A percentile compares a stretch with the other conserved stretches of the same genome.
Evolutionary conservation across 2,113 vertebrate species (phyloP).

Genomic region (Varanus komodoensis): DNA sequence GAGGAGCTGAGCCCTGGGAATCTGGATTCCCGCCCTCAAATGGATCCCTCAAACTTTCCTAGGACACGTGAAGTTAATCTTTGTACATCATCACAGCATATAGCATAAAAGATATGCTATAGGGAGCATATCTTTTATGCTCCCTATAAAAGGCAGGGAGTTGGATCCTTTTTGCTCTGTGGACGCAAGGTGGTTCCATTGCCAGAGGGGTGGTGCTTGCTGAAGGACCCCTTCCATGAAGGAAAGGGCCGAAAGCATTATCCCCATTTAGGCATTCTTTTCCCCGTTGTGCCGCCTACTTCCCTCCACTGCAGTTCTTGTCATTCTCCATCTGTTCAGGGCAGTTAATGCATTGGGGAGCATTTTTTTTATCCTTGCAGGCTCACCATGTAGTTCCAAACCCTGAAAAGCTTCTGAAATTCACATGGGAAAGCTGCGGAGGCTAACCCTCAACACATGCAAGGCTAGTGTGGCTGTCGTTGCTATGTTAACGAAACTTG

Average conservation of each 20-base stretch:
- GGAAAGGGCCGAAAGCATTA: background rate
- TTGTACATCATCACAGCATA: background rate
- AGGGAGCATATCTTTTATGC: no score
- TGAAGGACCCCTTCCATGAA: background rate
- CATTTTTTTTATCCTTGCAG: background rate
- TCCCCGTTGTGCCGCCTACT: background rate
- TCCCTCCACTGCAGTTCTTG: no score
- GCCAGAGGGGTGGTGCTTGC: background rate
- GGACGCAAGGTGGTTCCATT: background rate
- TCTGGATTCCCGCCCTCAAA: no score
- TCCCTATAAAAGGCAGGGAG: background rate
- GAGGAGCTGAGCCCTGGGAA: no score
- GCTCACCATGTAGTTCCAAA: background rate
- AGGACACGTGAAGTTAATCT: background rate
- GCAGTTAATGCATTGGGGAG: no score
- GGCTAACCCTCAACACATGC: background rate
- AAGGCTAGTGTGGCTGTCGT: background rate
- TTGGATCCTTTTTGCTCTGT: background rate
- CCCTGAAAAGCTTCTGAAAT: background rate
- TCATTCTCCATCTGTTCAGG: background rate
- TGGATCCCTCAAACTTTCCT: no score
- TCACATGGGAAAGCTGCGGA: background rate
- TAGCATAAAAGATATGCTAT: no score
- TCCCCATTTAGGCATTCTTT: background rate
- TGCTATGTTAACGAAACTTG: background rate